Evolutionary conservation across 2,797 vertebrate species (phyloP), one percentile per base, ranked within the genome.

Genomic region (Rhynchonycteris naso): DNA sequence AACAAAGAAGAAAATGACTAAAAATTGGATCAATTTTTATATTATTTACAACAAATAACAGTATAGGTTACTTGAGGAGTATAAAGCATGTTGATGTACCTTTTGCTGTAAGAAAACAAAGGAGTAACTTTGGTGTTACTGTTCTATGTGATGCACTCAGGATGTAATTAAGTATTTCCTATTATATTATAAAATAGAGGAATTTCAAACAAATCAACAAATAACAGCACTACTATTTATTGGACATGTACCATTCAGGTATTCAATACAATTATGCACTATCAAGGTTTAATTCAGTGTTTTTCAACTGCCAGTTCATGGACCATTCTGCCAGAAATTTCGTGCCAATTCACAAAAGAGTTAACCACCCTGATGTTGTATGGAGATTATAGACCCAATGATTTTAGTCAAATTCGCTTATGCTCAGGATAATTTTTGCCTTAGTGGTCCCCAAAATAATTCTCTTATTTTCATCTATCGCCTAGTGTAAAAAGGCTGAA

Each of bases 1-100:
- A 97, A 79, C 90, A 94, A 97, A 63, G 13, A 54, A 81, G 84
- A 93, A 86, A 94, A 85, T 18, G 47, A 96, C 0, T 90, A 91
- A 94, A 95, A 95, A 95, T 79, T 66, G 88, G 58, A 78, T 63
- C 35, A 84, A 78, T 76, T 71, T 92, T 95, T 88, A 61, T 30
- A 78, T 85, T 43, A 47, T 63, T 50, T 78, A 38, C 7, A 90
- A 35, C 18, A 88, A 90, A 78, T n/a, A 68, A 69, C 33, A 59
- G 54, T 19, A 76, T 6, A 80, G 56, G 58, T 69, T 76, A 90
- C 18, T 19, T 68, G 19, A 76, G 50, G 12, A 81, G 38, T 58
- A 16, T 52, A 56, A 84, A 92, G 72, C 50, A 71, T 21, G 85
- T 8, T 38, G 30, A 78, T 30, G 50, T 76, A 35, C 2, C 47